Evolutionary conservation across 2,113 vertebrate genomes (phyloP), one percentile per base, ranked within the genome.

Genomic region (Melanotaenia duboulayi): DNA sequence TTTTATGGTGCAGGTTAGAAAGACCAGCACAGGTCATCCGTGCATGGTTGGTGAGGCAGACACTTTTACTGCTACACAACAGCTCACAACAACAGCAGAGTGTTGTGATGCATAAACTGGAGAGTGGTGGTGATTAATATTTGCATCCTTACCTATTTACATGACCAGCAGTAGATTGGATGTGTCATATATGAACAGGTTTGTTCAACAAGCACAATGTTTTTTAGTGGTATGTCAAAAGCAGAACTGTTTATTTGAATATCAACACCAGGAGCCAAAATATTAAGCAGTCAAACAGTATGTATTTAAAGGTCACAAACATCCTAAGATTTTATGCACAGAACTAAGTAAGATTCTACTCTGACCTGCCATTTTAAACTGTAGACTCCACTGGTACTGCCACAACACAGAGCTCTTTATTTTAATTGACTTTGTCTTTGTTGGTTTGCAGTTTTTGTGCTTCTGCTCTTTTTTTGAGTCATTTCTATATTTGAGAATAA

Each of bases 401-500:
- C 48, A 52, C 60, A 64, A 64, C 32, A 57, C 35, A 49, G 2
- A n/a, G 24, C 4, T 19, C 54, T 56, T 44, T 16, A 16, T 16
- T 44, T 44, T 17, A 44, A 14, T 44, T 49, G 62, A 49, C 59
- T 78, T 62, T 65, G 37, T 52, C 58, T 62, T 44, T 69, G 76
- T 49, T 56, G 19, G 61, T 61, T 56, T 61, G 24, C 20, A 7
- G n/a, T 76, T 82, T 59, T 11, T 51, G 14, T 51, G 42, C 51
- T 40, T 20, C 20, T 58, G 28, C 23, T 62, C 58, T 13, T 55
- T 32, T 32, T 74, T 13, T 55, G 35, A 46, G 20, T 3, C n/a
- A 52, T 60, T 66, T 71, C 40, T 59, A 37, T 68, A 56, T 52
- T 64, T 71, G 49, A 58, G 65, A 74, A 68, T 68, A 76, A 56